Conservation (phyloP, 2,113 vertebrate genomes). For the Amphilophus citrinellus region DNA sequence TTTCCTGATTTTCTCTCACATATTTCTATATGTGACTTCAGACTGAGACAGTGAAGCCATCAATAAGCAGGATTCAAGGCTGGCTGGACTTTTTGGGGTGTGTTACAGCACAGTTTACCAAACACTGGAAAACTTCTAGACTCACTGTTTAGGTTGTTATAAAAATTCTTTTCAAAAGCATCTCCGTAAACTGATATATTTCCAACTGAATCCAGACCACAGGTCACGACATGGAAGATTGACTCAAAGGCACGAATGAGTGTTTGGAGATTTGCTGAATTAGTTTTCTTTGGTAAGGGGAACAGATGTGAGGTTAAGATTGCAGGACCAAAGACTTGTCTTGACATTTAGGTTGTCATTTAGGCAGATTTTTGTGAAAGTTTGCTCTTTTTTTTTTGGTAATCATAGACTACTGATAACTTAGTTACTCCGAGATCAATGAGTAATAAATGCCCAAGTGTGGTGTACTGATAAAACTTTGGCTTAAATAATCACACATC, state of each 20-base stretch:
- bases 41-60: neutral
- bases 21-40: neutral
- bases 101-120: too few species aligned
- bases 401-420: too few species aligned
- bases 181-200: neutral
- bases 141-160: neutral
- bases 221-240: neutral
- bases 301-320: neutral
- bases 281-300: neutral
- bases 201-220: neutral
- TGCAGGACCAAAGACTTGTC: neutral
- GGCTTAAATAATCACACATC: neutral
- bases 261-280: neutral
- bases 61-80: neutral
- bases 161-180: neutral
- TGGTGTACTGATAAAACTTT: neutral
- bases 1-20: neutral
- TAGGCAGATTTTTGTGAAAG: too few species aligned
- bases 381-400: too few species aligned
- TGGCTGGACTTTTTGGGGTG: neutral
- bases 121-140: neutral
- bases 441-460: neutral
- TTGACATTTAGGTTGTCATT: neutral
- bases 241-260: neutral
- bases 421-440: too few species aligned